phyloP scores from a whole-genome alignment of 2,888 invertebrate species.

The Tenthredo mesomela region DNA sequence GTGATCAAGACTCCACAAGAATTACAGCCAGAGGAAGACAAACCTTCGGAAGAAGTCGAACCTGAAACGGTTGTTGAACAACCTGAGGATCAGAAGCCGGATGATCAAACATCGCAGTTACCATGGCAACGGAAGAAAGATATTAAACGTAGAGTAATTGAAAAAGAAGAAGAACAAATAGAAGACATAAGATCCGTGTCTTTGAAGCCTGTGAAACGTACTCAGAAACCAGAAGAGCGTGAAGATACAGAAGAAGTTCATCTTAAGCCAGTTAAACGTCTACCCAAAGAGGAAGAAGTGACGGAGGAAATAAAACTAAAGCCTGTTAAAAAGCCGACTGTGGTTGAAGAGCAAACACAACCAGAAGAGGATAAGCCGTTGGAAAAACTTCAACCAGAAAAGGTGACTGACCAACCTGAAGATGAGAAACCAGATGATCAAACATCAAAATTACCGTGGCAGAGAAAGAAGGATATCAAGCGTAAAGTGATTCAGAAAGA shows the following conservation, averaged over 20 bases:
- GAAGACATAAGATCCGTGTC: slow-evolving; percentile 61
- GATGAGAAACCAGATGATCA: slow-evolving; percentile 51
- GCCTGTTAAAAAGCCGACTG: slow-evolving; percentile 65
- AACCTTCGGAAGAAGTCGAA: slow-evolving; percentile 42
- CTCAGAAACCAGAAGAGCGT: slow-evolving; percentile 57
- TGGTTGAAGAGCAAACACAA: slow-evolving; percentile 52
- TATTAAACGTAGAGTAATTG: slow-evolving; percentile 59
- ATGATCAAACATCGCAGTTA: slow-evolving; percentile 37
- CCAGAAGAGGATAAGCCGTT: slow-evolving; percentile 47
- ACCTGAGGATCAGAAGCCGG: slow-evolving; percentile 55
- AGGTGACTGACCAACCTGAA: slow-evolving; percentile 54
- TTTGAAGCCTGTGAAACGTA: slow-evolving; percentile 55
- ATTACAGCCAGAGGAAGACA: slow-evolving; percentile 51
- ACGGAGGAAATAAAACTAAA: slow-evolving; percentile 74
- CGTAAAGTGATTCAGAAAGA: slow-evolving; percentile 62
- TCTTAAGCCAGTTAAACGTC: slow-evolving; percentile 61
- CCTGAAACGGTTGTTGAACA: slow-evolving; percentile 50
- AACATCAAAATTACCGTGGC: slow-evolving; percentile 55
- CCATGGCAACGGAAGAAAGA: slow-evolving; percentile 60
- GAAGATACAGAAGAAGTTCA: slow-evolving; percentile 76
- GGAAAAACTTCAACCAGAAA: slow-evolving; percentile 48
- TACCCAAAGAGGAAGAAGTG: slow-evolving; percentile 72
- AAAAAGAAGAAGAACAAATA: slow-evolving; percentile 62
- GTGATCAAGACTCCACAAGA: slow-evolving; percentile 73
- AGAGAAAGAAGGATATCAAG: slow-evolving; percentile 57